These are phyloP conservation scores for Cordylochernes scorpioides DNA, from an alignment of 2,888 invertebrate genomes.

Conservation along the genomic window DNA sequence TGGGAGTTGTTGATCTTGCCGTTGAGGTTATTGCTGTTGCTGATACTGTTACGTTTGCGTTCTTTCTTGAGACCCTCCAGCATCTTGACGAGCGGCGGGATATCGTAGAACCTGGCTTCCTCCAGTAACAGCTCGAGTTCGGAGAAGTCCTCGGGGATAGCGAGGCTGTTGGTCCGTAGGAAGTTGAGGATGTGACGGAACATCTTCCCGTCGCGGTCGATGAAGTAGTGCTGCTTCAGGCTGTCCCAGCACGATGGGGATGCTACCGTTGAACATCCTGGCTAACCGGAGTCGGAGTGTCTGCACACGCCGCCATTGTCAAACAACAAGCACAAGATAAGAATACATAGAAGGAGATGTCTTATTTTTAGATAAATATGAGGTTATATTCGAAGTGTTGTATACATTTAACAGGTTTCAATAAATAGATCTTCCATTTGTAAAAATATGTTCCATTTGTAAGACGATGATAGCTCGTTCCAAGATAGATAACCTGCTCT, in stretches of 20 bases:
- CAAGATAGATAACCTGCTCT: too few relatives aligned
- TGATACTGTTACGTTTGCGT: conserved; percentile 4
- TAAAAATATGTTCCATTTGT: too few relatives aligned
- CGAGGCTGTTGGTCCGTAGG: conserved; percentile 61
- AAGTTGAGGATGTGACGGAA: conserved; percentile 92
- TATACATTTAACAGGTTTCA: too few relatives aligned
- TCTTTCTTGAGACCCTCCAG: conserved; percentile 14
- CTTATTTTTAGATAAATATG: too few relatives aligned
- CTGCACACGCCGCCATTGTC: too few relatives aligned
- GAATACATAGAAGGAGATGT: too few relatives aligned
- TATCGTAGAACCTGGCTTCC: conserved; percentile 71
- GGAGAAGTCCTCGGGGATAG: conserved; percentile 60
- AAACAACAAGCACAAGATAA: too few relatives aligned
- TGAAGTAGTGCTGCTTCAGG: conserved; percentile 91
- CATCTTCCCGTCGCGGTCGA: conserved; percentile 90
- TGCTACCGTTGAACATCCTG: conserved; percentile 74
- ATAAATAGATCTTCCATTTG: too few relatives aligned
- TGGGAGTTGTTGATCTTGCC: conserved; percentile 2
- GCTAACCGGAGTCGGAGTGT: too few relatives aligned
- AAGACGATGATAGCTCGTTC: too few relatives aligned
- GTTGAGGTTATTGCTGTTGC: too few relatives aligned
- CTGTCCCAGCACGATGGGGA: conserved; percentile 86
- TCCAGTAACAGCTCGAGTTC: conserved; percentile 61
- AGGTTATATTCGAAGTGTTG: too few relatives aligned
- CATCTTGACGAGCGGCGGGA: conserved; percentile 29